These are phyloP conservation scores for Erpornis zantholeuca DNA, from an alignment of 2,113 vertebrate genomes.

Conservation along the genomic window DNA sequence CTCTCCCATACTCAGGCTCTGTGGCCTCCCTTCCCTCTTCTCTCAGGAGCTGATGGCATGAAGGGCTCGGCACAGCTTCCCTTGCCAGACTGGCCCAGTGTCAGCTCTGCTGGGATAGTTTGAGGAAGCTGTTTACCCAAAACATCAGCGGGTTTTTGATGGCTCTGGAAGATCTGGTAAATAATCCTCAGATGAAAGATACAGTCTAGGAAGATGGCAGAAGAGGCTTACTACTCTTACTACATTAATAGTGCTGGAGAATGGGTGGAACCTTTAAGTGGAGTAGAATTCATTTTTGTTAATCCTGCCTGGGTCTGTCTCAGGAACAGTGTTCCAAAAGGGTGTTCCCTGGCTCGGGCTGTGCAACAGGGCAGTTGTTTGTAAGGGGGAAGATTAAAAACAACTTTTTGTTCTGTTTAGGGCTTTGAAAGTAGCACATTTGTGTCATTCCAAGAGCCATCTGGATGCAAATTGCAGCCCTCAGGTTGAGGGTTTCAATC, in stretches of 20 bases:
- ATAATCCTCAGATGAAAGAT: conserved; percentile 58
- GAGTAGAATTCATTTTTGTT: conserved; percentile 10
- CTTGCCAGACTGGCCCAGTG: conserved; percentile 47
- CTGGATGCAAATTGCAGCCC: neutral
- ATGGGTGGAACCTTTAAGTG: conserved; percentile 10
- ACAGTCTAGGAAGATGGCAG: conserved; percentile 2
- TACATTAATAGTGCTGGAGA: neutral
- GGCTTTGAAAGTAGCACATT: neutral
- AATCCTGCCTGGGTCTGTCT: conserved; percentile 10
- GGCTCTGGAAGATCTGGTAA: conserved; percentile 60
- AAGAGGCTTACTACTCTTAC: conserved; percentile 15
- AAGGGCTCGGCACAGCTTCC: conserved; percentile 9
- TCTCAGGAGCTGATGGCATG: conserved; percentile 3
- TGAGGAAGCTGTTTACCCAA: conserved; percentile 67
- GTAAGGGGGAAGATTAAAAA: neutral
- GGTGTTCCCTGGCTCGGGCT: neutral
- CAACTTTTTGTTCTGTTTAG: neutral
- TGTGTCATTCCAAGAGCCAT: neutral
- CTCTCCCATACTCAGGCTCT: neutral
- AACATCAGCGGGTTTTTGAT: conserved; percentile 62
- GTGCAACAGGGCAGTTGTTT: neutral
- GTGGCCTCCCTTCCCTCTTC: conserved; percentile 6
- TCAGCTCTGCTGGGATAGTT: conserved; percentile 32
- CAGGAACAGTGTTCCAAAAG: neutral
- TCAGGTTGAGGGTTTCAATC: neutral